Base-by-base conservation (phyloP, 2,113 vertebrate genomes). In the Ramphastos sulfuratus region DNA sequence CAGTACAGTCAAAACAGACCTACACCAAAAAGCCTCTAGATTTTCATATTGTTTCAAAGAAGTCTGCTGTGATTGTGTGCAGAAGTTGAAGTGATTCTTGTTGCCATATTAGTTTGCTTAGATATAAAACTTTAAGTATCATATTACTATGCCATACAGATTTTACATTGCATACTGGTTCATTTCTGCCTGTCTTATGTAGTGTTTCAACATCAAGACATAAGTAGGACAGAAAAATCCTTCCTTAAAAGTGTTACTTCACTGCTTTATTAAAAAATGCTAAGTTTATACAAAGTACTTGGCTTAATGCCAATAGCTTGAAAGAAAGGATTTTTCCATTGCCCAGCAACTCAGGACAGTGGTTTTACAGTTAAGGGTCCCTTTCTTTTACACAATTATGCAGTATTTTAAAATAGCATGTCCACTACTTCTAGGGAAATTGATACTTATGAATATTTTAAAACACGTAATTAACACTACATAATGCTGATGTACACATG, bases 351-450 rank as follows among this genome's bases (percentile, higher is more conserved):
- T 87, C 8, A 15, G 11, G 19, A 37, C 44, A 50, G 9, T 77
- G 64, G 24, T 89, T 93, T 90, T 90, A 80, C 52, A 44, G 56
- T 31, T 60, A 82, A 93, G 66, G 67, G 9, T 83, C 46, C 60
- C 79, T 86, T 74, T 92, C 74, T 74, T 85, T 50, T 44, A 89
- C 30, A 85, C 17, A 76, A 67, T 35, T 78, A 92, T 31, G 39
- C 58, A 78, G 72, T 67, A 79, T 81, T 61, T 39, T 27, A 75
- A 86, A 89, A 65, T 82, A 87, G 23, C 46, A 85, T 33, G 48
- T 65, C n/a, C 28, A 83, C 85, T 93, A 92, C 70, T 90, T 88
- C 73, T 96, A 91, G 44, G 91, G 65, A 84, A 92, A 82, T 78
- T 37, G 58, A 82, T 77, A 94, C 8, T 37, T 86, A 92, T 5